Percentiles rank a stretch among this genome's conserved stretches.
phyloP scores from a whole-genome alignment of 1,140 invertebrate genomes.

The Heliconius eleuchia region DNA sequence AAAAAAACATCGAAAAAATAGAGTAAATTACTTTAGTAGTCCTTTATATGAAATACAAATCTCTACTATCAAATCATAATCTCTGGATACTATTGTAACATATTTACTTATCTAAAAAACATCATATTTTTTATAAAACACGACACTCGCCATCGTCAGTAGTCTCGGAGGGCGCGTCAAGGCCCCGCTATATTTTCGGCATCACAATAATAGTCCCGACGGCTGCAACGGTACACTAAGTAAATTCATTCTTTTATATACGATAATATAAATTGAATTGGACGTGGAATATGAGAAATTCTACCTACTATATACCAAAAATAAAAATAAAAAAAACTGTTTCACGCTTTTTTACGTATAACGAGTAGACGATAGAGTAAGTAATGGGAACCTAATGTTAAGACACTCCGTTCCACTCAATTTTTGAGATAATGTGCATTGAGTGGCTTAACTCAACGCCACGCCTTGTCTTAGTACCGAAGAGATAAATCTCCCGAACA shows the following conservation, averaged over 20 bases:
- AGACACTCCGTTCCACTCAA: too few relatives aligned
- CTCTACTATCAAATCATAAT: too few relatives aligned
- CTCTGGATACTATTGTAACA: not conserved
- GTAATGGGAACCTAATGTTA: too few relatives aligned
- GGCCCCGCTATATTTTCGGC: slow-evolving; percentile 20
- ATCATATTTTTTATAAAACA: not conserved
- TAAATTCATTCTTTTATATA: slow-evolving; percentile 19
- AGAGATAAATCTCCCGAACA: not conserved
- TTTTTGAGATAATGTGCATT: too few relatives aligned
- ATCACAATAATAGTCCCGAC: slow-evolving; percentile 24
- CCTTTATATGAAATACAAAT: too few relatives aligned
- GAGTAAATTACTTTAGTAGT: too few relatives aligned
- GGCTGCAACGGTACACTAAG: slow-evolving; percentile 26
- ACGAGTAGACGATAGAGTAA: too few relatives aligned
- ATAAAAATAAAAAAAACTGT: not conserved
- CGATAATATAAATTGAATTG: slow-evolving; percentile 1
- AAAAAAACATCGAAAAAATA: too few relatives aligned
- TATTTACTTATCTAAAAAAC: slow-evolving; percentile 44
- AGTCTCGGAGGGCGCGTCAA: not conserved
- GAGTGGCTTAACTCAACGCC: too few relatives aligned
- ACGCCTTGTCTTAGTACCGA: too few relatives aligned
- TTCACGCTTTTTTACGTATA: too few relatives aligned
- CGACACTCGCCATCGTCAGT: not conserved
- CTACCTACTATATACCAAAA: not conserved
- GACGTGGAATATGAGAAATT: not conserved